Base-by-base conservation (phyloP, 2,888 invertebrate species). In the Metallyticus violacea region DNA sequence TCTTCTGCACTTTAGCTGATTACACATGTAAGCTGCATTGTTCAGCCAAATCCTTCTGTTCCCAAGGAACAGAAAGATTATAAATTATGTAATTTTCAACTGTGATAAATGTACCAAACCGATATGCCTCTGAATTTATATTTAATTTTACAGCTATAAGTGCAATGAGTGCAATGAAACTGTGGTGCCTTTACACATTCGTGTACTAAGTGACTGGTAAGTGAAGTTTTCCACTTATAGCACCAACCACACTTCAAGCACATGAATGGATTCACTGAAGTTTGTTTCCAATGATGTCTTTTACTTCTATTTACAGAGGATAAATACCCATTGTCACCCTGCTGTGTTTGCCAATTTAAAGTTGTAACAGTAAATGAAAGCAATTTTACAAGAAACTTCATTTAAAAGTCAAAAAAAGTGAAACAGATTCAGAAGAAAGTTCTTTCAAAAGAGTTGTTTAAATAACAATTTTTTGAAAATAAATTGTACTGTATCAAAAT, bases 81-180 rank as follows among this genome's bases (percentile, higher is more conserved):
- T 15, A 62, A n/a, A n/a, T n/a, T n/a, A n/a, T n/a, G 15, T 62
- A 6, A 62, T 15, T 62, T 29, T 62, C 15, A 62, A 15, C 4
- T 62, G 40, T 40, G 40, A 62, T 4, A 15, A 4, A 26, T 88
- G 88, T n/a, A 87, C 87, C n/a, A 87, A 86, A 77, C 86, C 9
- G 25, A 86, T 84, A 40, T 91, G 91, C 27, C 91, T 90, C 76
- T 89, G 89, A 90, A 90, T 88, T 91, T 91, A 62, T 89, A 89
- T 7, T 90, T 90, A 83, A 91, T 91, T 85, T 91, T 90, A 88
- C 90, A 90, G 26, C 90, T 89, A 87, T 90, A 90, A 2, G 89
- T 88, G 87, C 92, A 92, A 86, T 89, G 90, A 29, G 89, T 89
- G 88, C 92, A 92, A n/a, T 90, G 86, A 87, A 91, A 90, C 85